Base-by-base conservation (phyloP, 1,140 invertebrate genomes). In the Carcinoscorpius rotundicauda region DNA sequence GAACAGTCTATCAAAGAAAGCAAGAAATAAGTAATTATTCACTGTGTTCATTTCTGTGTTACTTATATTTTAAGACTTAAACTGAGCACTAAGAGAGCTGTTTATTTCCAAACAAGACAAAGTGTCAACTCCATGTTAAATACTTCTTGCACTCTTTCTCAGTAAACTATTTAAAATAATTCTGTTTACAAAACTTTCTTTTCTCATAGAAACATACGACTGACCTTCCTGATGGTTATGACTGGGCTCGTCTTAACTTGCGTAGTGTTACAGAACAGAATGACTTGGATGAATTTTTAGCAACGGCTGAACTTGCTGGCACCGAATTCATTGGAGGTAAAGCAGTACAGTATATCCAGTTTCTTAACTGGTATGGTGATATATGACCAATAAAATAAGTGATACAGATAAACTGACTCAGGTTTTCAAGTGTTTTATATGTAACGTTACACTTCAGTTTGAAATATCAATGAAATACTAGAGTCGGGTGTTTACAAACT, bases 191-290 rank as follows among this genome's bases (percentile, higher is more conserved):
- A 29, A 29, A 29, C 29, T 51, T 60, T 51, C n/a, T 49, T 53
- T 58, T 53, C 29, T 60, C 10, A 3, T 48, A 68, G 66, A 59
- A 61, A 56, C 67, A 68, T 59, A 92, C 89, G 6, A 84, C 87
- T 51, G 91, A 95, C 73, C 76, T 96, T 1, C 82, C 88, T 73
- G 93, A 96, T 81, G 91, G 89, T 4, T 90, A 88, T 72, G 89
- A 95, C 62, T 95, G 89, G 89, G 87, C 86, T 58, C 81, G 88
- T 55, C 77, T 95, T 0, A 94, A 96, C 78, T 78, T 97, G 4
- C 86, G 91, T 73, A 98, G 94, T 0, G 88, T 98, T 0, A 99
- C 95, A 0, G 94, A 98, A 74, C 91, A 98, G 75, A 92, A 85
- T 62, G 92, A 91, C 29, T 85, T 98, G 65, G 89, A 97, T 80